Conservation (phyloP, 2,113 vertebrate species). For the Oreochromis aureus region DNA sequence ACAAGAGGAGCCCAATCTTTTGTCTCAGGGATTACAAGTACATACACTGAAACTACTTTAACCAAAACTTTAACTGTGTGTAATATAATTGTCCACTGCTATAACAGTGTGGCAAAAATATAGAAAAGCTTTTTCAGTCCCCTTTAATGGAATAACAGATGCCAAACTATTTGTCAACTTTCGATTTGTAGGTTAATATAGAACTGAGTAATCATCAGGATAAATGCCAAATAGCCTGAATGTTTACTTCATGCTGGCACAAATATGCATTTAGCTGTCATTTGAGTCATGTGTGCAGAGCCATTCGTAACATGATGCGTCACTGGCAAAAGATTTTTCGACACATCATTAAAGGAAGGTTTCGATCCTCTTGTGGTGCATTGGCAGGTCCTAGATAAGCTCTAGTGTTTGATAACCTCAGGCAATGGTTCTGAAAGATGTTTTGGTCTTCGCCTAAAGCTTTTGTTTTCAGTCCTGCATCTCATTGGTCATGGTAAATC, state of each 20-base stretch:
- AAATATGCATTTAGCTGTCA: neutral
- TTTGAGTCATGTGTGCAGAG: neutral
- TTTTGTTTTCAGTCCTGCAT: neutral
- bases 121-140: neutral
- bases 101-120: fast-evolving
- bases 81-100: neutral
- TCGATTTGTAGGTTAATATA: neutral
- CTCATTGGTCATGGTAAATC: neutral
- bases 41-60: neutral
- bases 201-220: neutral
- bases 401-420: neutral
- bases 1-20: neutral
- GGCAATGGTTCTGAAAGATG: neutral
- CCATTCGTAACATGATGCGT: neutral
- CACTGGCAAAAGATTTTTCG: neutral
- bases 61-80: neutral
- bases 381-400: neutral
- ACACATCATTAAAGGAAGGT: neutral
- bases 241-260: neutral
- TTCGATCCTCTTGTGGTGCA: neutral
- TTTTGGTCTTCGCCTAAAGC: neutral
- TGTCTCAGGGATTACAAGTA: neutral
- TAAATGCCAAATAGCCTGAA: neutral
- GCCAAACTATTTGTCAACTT: neutral
- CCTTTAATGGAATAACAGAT: neutral